Conservation (phyloP, 2,113 vertebrate species). For the Heterocephalus glaber region DNA sequence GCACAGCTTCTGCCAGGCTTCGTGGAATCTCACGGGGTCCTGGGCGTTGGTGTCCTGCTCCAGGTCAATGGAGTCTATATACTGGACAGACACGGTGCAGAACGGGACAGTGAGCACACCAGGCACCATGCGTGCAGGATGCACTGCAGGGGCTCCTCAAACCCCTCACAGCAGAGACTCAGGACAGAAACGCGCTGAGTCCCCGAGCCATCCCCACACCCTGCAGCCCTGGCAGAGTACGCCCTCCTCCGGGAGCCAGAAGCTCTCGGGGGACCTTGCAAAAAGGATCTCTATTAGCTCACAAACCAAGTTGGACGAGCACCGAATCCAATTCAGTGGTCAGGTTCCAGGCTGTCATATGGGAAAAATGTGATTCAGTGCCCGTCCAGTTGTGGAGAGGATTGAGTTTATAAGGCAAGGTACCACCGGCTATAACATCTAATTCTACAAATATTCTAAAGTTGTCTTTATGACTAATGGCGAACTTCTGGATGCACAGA, state of each 20-base stretch:
- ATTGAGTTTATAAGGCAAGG: background rate
- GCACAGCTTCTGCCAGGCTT: conserved; percentile 89
- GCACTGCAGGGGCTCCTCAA: too few relatives aligned
- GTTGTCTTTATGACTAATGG: background rate
- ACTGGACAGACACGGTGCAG: conserved; percentile 75
- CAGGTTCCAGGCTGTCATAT: background rate
- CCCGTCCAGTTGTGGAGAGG: background rate
- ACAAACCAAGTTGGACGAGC: background rate
- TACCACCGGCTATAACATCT: background rate
- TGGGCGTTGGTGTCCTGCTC: conserved; percentile 82
- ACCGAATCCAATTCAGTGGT: background rate
- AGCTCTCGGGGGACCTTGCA: background rate
- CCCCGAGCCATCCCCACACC: background rate
- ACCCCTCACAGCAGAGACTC: background rate
- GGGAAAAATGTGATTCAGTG: background rate
- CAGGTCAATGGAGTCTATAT: conserved; percentile 88
- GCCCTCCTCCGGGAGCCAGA: background rate
- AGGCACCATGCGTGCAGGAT: conserved; percentile 47
- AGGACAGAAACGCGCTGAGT: accelerated
- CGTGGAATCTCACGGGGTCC: conserved; percentile 87
- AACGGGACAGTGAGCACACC: background rate
- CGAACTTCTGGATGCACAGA: background rate
- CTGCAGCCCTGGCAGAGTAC: background rate
- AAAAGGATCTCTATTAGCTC: background rate
- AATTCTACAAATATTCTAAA: background rate